A percentile compares a stretch with the other conserved stretches of the same genome.
Evolutionary conservation across 2,888 invertebrate genomes (phyloP).

Genomic region (Hyppa rectilinea): DNA sequence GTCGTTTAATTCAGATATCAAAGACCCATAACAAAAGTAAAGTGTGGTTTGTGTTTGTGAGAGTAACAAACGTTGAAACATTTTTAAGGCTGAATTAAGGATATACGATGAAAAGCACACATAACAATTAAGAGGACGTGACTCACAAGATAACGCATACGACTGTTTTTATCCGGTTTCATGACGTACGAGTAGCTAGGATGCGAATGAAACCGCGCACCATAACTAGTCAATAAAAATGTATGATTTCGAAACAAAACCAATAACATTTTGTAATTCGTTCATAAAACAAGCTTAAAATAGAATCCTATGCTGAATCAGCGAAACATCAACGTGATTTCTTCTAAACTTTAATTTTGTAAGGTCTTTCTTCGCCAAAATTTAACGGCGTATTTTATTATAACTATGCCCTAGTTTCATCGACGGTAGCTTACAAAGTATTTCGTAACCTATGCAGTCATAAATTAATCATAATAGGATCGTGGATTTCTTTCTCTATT

Average conservation of each 20-base stretch:
- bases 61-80: not conserved
- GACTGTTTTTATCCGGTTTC: too few species aligned
- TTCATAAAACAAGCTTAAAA: not conserved
- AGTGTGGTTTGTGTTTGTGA: too few species aligned
- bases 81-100: not conserved
- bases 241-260: not conserved
- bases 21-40: too few species aligned
- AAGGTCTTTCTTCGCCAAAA: slow-evolving; percentile 1
- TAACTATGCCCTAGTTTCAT: not conserved
- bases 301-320: not conserved
- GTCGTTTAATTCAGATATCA: too few species aligned
- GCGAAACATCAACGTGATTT: slow-evolving; percentile 14
- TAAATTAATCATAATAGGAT: not conserved
- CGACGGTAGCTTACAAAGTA: not conserved
- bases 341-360: slow-evolving; percentile 15
- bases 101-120: not conserved
- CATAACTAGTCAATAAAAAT: not conserved
- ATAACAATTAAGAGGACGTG: not conserved
- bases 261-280: not conserved
- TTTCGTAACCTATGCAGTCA: not conserved
- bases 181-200: not conserved
- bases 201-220: not conserved
- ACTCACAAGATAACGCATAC: not conserved
- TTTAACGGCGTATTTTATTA: not conserved
- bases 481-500: not conserved